Conservation (phyloP, 2,797 vertebrate genomes). For the Cynodonichthys magdalenae region DNA sequence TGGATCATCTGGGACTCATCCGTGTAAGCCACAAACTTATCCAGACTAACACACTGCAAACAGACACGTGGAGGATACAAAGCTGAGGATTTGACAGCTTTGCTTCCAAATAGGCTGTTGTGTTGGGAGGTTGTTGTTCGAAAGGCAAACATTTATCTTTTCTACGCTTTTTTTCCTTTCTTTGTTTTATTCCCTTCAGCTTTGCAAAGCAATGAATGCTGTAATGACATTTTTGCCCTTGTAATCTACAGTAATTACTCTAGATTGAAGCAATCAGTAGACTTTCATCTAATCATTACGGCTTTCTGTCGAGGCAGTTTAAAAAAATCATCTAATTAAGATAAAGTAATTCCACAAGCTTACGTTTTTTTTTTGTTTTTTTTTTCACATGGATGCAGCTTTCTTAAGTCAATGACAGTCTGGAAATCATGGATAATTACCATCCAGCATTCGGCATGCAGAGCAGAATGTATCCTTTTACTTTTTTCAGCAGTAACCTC, state of each 20-base stretch:
- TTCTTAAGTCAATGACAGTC: background rate
- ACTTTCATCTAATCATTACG: background rate
- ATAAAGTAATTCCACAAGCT: background rate
- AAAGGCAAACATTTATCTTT: background rate
- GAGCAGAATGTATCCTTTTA: background rate
- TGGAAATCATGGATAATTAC: background rate
- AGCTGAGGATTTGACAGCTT: background rate
- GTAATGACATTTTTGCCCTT: background rate
- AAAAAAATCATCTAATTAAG: too few species aligned
- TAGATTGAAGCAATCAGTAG: background rate
- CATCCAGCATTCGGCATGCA: slow-evolving; percentile 6
- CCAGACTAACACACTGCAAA: slow-evolving; percentile 88
- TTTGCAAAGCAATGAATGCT: background rate
- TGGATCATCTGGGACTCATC: slow-evolving; percentile 88
- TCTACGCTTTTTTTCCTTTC: too few species aligned
- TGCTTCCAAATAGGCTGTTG: background rate
- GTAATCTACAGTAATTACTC: background rate
- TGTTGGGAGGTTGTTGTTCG: background rate
- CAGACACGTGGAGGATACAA: slow-evolving; percentile 9
- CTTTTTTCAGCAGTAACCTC: slow-evolving; percentile 4
- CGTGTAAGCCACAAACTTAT: slow-evolving; percentile 90
- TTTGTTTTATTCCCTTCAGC: background rate
- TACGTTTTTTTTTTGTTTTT: background rate
- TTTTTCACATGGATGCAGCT: background rate
- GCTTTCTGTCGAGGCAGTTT: background rate